Evolutionary conservation across 1,140 invertebrate species (phyloP), one percentile per base, ranked within the genome.

Genomic region (Leptinotarsa lineolata): DNA sequence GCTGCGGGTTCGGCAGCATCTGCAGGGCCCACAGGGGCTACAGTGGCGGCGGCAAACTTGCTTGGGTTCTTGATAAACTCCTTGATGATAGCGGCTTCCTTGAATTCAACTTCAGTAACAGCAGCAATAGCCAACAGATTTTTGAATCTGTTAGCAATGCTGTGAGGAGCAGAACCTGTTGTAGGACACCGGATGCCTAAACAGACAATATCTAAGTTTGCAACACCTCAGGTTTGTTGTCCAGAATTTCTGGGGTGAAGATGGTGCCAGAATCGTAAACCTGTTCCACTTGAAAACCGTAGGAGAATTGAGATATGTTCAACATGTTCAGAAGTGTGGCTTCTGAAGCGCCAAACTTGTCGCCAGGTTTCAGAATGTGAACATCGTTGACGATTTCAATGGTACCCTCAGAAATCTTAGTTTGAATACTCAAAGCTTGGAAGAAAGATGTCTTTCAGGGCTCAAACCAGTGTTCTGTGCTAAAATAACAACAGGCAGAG

Each of bases 351-450:
- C 98, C 98, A 54, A 99, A 98, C 88, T 95, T 98, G 83, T 99
- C 97, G 60, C 97, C 97, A 68, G 93, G 93, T 87, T 98, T 98
- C 84, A 99, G 85, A 83, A 95, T 94, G 83, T 97, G 94, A n/a
- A 99, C 96, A 87, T 99, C 97, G 82, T 98, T 98, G 87, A 99
- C 95, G 86, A 99, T 99, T 98, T 99, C 98, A 94, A 99, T 99
- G 75, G 96, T 99, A 78, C 88, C 98, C 90, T 98, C 99, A 54
- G 98, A 97, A 90, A 99, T 99, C 88, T 99, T 99, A 78, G 98
- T 99, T 70, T 97, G 96, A 84, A 99, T 99, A 81, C 96, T 96
- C 76, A 99, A 89, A 87, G 98, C 98, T 88, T 99, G 98, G 92
- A 99, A 99, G 94, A 99, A 99, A 85, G 96, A 98, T 73, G 98